A percentile compares a stretch with the other conserved stretches of the same genome.
Conservation (phyloP, 2,888 invertebrate genomes). For the Rhyacophila evoluta region DNA sequence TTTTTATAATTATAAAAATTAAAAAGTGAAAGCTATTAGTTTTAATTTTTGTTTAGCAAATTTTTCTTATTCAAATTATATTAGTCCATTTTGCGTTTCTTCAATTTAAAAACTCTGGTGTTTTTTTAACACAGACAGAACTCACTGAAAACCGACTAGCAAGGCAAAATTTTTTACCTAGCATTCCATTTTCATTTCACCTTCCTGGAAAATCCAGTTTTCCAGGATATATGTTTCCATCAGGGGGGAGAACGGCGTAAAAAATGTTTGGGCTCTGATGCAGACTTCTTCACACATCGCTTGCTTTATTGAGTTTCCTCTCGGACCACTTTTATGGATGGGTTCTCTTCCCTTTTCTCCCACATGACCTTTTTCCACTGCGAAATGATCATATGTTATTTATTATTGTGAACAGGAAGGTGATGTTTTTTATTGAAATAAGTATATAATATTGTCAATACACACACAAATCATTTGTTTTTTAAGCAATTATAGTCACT, state of each 20-base stretch:
- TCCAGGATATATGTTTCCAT: neutral
- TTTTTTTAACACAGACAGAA: too few relatives aligned
- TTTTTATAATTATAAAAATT: too few relatives aligned
- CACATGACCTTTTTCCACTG: neutral
- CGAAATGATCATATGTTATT: neutral
- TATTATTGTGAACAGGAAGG: neutral
- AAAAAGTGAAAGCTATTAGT: too few relatives aligned
- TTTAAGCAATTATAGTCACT: too few relatives aligned
- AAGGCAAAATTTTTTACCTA: neutral
- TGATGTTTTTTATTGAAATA: too few relatives aligned
- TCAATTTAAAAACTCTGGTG: too few relatives aligned
- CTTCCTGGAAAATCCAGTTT: neutral
- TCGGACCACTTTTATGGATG: neutral
- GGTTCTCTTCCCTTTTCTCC: neutral
- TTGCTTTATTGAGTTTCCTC: constrained; percentile 14
- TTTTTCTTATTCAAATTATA: too few relatives aligned
- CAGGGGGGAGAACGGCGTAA: neutral
- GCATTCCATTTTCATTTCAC: neutral
- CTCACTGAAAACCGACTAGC: neutral
- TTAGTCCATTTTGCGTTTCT: too few relatives aligned
- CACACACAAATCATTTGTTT: too few relatives aligned
- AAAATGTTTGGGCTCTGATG: neutral
- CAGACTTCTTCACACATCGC: neutral
- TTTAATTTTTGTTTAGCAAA: too few relatives aligned
- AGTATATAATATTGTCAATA: too few relatives aligned